Evolutionary conservation across 2,888 invertebrate genomes (phyloP).

Genomic region (Eupithecia exiguata): DNA sequence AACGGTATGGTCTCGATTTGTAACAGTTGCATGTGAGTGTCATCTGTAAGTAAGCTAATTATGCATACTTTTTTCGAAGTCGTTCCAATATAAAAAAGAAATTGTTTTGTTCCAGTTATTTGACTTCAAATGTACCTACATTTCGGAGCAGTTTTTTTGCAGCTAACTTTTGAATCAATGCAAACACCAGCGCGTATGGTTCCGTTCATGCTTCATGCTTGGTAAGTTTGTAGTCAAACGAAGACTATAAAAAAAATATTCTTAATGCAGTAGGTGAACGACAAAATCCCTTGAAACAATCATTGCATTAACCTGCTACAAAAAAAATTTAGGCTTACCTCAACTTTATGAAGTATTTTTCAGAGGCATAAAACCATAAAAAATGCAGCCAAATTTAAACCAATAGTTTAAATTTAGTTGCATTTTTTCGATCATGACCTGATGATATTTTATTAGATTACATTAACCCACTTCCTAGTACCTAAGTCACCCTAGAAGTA

Average conservation of each 20-base stretch:
- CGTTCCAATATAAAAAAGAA: slow-evolving; percentile 7
- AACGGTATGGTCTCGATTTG: slow-evolving; percentile 38
- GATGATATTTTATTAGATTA: too few relatives aligned
- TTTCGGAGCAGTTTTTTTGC: neutral
- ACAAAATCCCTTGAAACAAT: neutral
- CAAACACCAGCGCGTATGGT: neutral
- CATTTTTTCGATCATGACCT: too few relatives aligned
- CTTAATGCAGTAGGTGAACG: neutral
- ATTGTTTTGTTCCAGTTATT: neutral
- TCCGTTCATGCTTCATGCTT: neutral
- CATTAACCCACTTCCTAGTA: neutral
- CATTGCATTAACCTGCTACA: neutral
- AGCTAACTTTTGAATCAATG: neutral
- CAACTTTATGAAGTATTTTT: too few relatives aligned
- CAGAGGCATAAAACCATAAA: too few relatives aligned
- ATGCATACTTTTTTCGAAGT: slow-evolving; percentile 5
- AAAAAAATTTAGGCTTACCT: too few relatives aligned
- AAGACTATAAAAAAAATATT: neutral
- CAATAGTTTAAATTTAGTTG: too few relatives aligned
- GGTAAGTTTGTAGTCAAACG: too few relatives aligned
- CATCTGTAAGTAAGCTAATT: slow-evolving; percentile 23
- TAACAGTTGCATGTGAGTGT: slow-evolving; percentile 15
- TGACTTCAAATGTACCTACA: neutral
- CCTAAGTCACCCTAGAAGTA: neutral
- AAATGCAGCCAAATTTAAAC: too few relatives aligned